Evolutionary conservation across 2,113 vertebrate species (phyloP), one percentile per base, ranked within the genome.

Genomic region (Sardina pilchardus): DNA sequence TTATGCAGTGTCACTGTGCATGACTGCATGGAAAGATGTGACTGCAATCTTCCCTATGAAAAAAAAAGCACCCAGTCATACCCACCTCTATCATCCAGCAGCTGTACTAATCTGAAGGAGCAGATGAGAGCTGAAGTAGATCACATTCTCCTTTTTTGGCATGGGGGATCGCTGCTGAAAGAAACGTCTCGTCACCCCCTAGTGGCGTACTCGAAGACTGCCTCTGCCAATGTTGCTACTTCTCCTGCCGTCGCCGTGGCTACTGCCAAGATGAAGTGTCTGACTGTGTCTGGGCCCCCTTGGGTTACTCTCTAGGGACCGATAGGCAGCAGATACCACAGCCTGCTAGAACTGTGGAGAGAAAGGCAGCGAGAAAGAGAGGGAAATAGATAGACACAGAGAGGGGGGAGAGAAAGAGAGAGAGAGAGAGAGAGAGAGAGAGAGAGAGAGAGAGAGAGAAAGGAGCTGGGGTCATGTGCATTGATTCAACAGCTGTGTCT

Each of bases 161-260:
- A 78, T 47, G 12, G 26, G 67, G 30, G 30, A 78, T 16, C 30
- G 3, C 71, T 17, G 71, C 26, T 17, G 71, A 78, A 78, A 78
- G 71, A 78, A 78, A 36, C 71, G 71, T 78, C 71, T 78, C 71
- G 71, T 34, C 71, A 78, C 71, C 71, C 71, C 71, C 71, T 78
- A 43, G 87, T 88, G 87, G 87, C 47, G 42, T 19, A 82, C 44
- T 19, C 2, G 26, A 42, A 16, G 71, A 14, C 71, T 78, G 34
- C 12, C 63, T 78, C 71, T 12, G 19, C 6, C 39, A 42, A 42
- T 42, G 39, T 42, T 50, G 48, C 48, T 50, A 17, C 17, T 56
- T 0, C 53, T 56, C 4, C 19, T 17, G 53, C 12, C 9, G 45
- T 47, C 9, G 45, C 12, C 9, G 45, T 47, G 0, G 45, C 45